Conservation (phyloP, 2,888 invertebrate species). For the Ceramica pisi region DNA sequence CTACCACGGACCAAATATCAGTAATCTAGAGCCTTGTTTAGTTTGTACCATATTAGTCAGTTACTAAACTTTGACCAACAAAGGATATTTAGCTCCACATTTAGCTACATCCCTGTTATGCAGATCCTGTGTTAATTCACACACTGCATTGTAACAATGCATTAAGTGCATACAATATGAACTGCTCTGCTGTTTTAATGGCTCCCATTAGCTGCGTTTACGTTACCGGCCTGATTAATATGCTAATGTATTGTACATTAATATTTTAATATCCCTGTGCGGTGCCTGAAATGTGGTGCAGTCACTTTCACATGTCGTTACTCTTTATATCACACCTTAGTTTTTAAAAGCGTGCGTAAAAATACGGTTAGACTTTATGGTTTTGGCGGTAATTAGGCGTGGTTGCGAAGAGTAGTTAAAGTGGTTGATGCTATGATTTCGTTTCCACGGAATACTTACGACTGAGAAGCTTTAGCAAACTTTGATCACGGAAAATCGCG, state of each 20-base stretch:
- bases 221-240: conserved; percentile 81
- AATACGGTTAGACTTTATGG: conserved; percentile 53
- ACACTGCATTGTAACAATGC: conserved; percentile 69
- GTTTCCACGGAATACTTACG: neutral
- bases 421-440: neutral
- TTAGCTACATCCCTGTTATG: conserved; percentile 55
- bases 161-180: conserved; percentile 80
- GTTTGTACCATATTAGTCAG: neutral
- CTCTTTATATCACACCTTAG: conserved; percentile 56
- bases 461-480: neutral
- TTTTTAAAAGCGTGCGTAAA: conserved; percentile 47
- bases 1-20: too few relatives aligned
- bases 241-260: conserved; percentile 77
- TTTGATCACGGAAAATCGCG: neutral
- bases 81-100: conserved; percentile 36
- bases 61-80: conserved; percentile 8
- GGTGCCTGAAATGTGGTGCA: conserved; percentile 57
- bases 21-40: neutral
- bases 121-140: conserved; percentile 56
- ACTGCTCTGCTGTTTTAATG: conserved; percentile 82
- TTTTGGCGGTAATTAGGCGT: conserved; percentile 23
- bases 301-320: conserved; percentile 67
- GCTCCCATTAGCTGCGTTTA: conserved; percentile 81
- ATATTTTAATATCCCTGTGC: conserved; percentile 78
- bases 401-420: conserved; percentile 10